Evolutionary conservation across 2,888 invertebrate species (phyloP).

Genomic region (Mesorhabditis belari): DNA sequence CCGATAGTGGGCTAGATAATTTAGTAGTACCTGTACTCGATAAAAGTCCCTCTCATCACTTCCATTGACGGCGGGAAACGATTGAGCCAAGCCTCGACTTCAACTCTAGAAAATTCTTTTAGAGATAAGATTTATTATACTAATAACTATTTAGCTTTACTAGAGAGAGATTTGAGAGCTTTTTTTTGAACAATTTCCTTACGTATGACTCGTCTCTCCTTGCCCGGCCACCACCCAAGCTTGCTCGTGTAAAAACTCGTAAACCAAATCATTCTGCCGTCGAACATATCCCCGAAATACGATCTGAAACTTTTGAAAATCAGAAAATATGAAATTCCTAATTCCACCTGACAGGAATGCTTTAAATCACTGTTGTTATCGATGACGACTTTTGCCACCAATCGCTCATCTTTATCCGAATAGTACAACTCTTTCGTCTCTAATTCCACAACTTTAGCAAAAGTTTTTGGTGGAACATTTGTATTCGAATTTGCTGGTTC

Average conservation of each 20-base stretch:
- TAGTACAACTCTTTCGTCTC: slow-evolving; percentile 7
- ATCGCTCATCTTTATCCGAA: slow-evolving; percentile 20
- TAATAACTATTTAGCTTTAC: slow-evolving; percentile 11
- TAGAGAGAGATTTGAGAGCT: slow-evolving; percentile 4
- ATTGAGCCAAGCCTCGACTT: slow-evolving; percentile 35
- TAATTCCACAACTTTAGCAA: background rate
- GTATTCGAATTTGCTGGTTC: background rate
- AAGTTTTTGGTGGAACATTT: background rate
- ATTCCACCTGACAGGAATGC: slow-evolving; percentile 27
- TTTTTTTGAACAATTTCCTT: background rate
- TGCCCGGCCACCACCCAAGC: slow-evolving; percentile 24
- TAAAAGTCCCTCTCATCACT: slow-evolving; percentile 18
- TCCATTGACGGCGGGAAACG: slow-evolving; percentile 36
- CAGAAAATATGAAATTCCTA: background rate
- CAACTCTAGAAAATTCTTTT: slow-evolving; percentile 2
- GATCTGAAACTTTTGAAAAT: slow-evolving; percentile 7
- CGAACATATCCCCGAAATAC: slow-evolving; percentile 39
- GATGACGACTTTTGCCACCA: slow-evolving; percentile 21
- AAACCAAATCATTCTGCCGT: slow-evolving; percentile 12
- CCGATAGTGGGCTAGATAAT: too few species aligned
- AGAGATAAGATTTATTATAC: too few species aligned
- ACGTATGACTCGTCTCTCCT: slow-evolving; percentile 10
- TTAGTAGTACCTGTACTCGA: slow-evolving; percentile 19
- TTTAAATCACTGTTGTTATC: slow-evolving; percentile 23
- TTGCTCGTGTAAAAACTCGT: slow-evolving; percentile 40